These are phyloP conservation scores for Passer montanus DNA, from an alignment of 2,113 vertebrate species.

Conservation along the genomic window DNA sequence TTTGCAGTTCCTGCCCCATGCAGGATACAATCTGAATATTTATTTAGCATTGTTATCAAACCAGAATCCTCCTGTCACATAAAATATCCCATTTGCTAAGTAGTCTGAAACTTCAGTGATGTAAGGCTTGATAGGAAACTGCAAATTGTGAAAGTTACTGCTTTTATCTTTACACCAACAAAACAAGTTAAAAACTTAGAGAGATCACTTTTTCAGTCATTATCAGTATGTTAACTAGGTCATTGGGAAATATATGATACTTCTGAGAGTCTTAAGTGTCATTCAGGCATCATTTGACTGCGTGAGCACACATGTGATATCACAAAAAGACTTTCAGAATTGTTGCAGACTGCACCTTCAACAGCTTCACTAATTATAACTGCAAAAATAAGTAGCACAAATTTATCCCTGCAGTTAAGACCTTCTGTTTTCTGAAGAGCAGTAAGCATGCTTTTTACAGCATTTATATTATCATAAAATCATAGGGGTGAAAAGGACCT, in stretches of 20 bases:
- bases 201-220: slow-evolving; percentile 38
- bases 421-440: not conserved
- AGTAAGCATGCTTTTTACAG: not conserved
- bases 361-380: slow-evolving; percentile 17
- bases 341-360: not conserved
- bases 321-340: slow-evolving; percentile 12
- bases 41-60: slow-evolving; percentile 28
- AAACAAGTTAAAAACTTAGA: slow-evolving; percentile 48
- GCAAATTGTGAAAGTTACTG: slow-evolving; percentile 32
- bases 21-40: not conserved
- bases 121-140: slow-evolving; percentile 23
- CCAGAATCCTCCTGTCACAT: slow-evolving; percentile 16
- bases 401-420: not conserved
- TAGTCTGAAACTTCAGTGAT: slow-evolving; percentile 29
- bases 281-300: slow-evolving; percentile 26
- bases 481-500: not conserved
- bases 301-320: slow-evolving; percentile 14
- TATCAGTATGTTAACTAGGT: slow-evolving; percentile 56
- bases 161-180: slow-evolving; percentile 56
- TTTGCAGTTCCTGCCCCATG: slow-evolving; percentile 15
- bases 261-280: slow-evolving; percentile 55
- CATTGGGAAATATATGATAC: slow-evolving; percentile 48
- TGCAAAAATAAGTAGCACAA: not conserved
- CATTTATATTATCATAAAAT: not conserved
- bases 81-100: slow-evolving; percentile 42